Conservation (phyloP, 2,888 invertebrate genomes). For the Vanessa cardui region DNA sequence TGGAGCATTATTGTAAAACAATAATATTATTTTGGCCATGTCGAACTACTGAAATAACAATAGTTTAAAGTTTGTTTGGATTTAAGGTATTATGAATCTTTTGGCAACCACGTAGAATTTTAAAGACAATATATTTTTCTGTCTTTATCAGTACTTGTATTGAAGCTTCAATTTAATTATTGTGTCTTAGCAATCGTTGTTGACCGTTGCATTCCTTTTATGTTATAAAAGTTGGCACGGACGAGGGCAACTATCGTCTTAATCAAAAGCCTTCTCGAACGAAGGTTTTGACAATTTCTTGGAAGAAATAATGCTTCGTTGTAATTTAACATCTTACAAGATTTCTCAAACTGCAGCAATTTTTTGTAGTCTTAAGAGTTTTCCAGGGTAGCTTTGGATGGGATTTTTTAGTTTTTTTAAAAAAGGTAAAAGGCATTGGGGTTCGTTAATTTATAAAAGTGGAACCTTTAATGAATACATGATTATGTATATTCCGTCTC, state of each 20-base stretch:
- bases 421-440: not conserved
- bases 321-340: too few species aligned
- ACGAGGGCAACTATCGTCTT: not conserved
- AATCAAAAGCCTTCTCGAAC: not conserved
- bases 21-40: too few species aligned
- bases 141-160: not conserved
- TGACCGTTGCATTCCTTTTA: not conserved
- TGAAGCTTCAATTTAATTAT: not conserved
- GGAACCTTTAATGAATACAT: constrained; percentile 13
- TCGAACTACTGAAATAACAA: too few species aligned
- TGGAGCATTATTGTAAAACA: too few species aligned
- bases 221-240: constrained; percentile 2
- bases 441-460: constrained; percentile 3
- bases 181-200: not conserved
- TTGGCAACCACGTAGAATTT: not conserved
- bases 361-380: too few species aligned
- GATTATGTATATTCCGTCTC: constrained; percentile 19
- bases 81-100: not conserved
- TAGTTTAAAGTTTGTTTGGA: too few species aligned
- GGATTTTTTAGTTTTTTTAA: too few species aligned
- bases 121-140: not conserved
- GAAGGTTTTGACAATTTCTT: not conserved
- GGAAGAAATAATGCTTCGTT: not conserved
- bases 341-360: too few species aligned
- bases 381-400: too few species aligned